Evolutionary conservation across 2,113 vertebrate genomes (phyloP).

Genomic region (Apaloderma vittatum): DNA sequence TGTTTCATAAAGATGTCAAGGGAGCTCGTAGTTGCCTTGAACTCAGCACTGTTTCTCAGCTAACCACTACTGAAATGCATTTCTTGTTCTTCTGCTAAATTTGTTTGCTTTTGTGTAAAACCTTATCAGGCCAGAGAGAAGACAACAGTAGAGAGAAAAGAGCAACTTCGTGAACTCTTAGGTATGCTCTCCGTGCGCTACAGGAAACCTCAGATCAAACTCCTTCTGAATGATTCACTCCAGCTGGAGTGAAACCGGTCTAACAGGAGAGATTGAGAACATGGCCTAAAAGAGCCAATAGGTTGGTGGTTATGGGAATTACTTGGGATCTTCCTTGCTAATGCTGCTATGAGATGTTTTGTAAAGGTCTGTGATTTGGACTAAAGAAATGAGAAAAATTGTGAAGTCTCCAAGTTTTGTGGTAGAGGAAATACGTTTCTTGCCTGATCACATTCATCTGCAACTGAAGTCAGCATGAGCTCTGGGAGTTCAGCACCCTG

Average conservation of each 20-base stretch:
- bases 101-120: background rate
- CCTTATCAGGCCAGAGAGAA: background rate
- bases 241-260: background rate
- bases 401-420: background rate
- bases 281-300: background rate
- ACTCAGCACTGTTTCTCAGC: background rate
- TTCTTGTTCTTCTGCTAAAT: background rate
- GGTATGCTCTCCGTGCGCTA: background rate
- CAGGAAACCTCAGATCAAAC: background rate
- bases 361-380: background rate
- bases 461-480: background rate
- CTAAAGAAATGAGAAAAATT: background rate
- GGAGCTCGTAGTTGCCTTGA: background rate
- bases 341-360: background rate
- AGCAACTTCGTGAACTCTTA: background rate
- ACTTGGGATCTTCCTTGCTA: background rate
- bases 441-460: background rate
- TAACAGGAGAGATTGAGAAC: background rate
- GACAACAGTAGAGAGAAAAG: background rate
- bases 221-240: background rate
- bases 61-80: background rate
- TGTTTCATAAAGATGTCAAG: background rate
- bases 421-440: background rate
- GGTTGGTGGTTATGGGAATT: background rate
- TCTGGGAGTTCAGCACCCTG: constrained; percentile 1